Conservation (phyloP, 2,113 vertebrate species). For the Xiphophorus maculatus region DNA sequence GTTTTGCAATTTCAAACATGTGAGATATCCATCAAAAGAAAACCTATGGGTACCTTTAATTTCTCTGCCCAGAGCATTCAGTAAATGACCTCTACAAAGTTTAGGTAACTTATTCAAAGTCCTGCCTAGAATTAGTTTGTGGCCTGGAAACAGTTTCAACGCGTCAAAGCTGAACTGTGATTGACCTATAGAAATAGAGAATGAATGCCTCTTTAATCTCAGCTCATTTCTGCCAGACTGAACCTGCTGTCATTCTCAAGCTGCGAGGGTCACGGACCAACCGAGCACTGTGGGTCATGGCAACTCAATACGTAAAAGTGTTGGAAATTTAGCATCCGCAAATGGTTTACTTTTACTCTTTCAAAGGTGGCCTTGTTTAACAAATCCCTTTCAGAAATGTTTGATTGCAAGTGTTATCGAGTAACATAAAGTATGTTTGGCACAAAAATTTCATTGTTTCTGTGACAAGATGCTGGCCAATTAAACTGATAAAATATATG, state of each 20-base stretch:
- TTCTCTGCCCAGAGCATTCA: neutral
- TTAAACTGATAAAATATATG: no score
- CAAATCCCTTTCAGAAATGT: neutral
- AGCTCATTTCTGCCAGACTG: constrained; percentile 8
- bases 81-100: no score
- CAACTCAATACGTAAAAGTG: neutral
- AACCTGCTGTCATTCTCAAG: constrained; percentile 19
- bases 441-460: no score
- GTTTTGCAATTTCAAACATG: neutral
- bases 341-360: neutral
- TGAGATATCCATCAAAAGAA: neutral
- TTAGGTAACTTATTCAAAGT: neutral
- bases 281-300: neutral
- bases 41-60: neutral
- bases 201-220: constrained; percentile 10
- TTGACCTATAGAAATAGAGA: constrained; percentile 10
- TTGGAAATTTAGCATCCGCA: neutral
- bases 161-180: constrained; percentile 11
- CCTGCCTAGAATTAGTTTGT: neutral
- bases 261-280: constrained; percentile 11
- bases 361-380: neutral
- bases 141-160: neutral
- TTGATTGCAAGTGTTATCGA: neutral
- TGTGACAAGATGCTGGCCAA: no score
- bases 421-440: no score